Percentiles rank a stretch among this genome's conserved stretches.
Conservation (phyloP, 2,797 vertebrate species). For the Micropoecilia bifurca region DNA sequence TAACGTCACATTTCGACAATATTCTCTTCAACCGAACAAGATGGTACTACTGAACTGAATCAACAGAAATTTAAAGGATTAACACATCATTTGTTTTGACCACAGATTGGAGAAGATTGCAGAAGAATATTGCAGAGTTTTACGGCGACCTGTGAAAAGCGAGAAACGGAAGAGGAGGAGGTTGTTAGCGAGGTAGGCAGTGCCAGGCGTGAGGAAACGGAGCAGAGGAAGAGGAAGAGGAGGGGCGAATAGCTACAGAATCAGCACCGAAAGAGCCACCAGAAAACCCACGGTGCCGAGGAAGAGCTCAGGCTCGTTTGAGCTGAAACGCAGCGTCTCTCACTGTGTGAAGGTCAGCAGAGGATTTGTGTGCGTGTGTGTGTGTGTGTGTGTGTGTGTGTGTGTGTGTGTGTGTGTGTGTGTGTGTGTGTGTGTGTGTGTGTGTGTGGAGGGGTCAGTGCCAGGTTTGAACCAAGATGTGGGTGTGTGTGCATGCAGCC, state of each 20-base stretch:
- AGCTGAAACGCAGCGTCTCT: slow-evolving; percentile 37
- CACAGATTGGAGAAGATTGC: slow-evolving; percentile 6
- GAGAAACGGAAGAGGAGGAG: not conserved
- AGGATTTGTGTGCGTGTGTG: slow-evolving; percentile 37
- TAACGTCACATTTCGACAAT: not conserved
- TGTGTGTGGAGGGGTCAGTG: slow-evolving; percentile 55
- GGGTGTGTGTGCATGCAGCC: slow-evolving; percentile 48
- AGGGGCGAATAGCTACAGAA: slow-evolving; percentile 62
- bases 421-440: slow-evolving; percentile 27
- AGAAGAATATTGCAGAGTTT: slow-evolving; percentile 39
- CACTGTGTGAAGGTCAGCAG: slow-evolving; percentile 61
- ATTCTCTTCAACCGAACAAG: not conserved
- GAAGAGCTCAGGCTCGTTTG: slow-evolving; percentile 36
- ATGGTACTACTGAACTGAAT: not conserved
- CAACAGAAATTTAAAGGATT: not conserved
- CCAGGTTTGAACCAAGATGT: slow-evolving; percentile 52
- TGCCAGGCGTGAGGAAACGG: slow-evolving; percentile 36
- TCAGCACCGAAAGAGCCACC: slow-evolving; percentile 67
- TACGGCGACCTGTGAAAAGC: slow-evolving; percentile 15
- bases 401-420: slow-evolving; percentile 39
- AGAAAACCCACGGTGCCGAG: slow-evolving; percentile 60
- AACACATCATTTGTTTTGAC: not conserved
- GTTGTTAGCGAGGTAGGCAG: slow-evolving; percentile 65
- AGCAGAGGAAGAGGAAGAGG: slow-evolving; percentile 20
- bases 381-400: slow-evolving; percentile 32